Evolutionary conservation across 2,797 vertebrate genomes (phyloP).

Genomic region (Hydrophis major): DNA sequence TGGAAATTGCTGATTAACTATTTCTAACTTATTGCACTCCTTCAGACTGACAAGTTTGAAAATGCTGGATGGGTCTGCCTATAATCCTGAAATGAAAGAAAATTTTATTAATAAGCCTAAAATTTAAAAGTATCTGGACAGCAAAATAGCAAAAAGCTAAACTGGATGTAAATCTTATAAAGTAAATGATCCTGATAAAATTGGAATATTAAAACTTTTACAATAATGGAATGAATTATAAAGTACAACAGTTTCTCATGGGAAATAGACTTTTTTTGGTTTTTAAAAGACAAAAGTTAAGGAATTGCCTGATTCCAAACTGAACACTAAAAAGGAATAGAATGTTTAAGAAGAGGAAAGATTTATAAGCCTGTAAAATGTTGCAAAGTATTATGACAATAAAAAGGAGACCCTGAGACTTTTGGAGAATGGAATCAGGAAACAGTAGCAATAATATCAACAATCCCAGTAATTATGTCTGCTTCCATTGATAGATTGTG

Average conservation of each 20-base stretch:
- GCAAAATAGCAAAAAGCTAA: neutral
- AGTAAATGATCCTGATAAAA: neutral
- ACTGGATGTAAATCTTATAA: neutral
- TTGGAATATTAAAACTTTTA: neutral
- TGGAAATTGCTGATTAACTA: neutral
- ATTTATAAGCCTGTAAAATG: neutral
- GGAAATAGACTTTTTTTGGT: neutral
- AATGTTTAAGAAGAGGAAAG: neutral
- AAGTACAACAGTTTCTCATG: neutral
- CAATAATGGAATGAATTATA: neutral
- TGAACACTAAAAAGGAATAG: neutral
- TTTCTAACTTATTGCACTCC: neutral
- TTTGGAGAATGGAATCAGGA: neutral
- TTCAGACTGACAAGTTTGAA: neutral
- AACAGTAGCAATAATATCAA: neutral
- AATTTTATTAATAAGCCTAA: neutral
- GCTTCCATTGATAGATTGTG: neutral
- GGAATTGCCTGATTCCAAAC: neutral
- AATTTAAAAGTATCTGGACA: neutral
- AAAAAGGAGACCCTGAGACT: neutral
- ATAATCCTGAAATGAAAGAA: neutral
- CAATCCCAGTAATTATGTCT: neutral
- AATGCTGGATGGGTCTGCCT: neutral
- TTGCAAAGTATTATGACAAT: neutral
- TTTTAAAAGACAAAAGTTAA: neutral